phyloP scores from a whole-genome alignment of 2,797 vertebrate species.

The Harpagifer antarcticus region DNA sequence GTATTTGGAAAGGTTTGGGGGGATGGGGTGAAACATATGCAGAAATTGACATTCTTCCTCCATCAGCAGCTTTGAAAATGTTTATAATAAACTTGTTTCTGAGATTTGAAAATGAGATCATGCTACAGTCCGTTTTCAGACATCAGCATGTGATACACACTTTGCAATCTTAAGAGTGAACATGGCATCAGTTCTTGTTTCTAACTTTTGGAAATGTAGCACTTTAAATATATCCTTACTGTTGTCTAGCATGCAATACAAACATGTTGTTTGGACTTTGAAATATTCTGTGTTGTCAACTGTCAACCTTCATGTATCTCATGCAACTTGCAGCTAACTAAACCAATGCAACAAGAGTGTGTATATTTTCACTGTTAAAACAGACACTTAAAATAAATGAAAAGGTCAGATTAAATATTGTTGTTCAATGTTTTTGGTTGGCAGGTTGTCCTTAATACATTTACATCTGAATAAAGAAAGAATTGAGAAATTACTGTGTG shows the following conservation, averaged over 20 bases:
- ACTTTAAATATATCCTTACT: background rate
- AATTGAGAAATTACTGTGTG: conserved; percentile 1
- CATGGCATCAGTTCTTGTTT: background rate
- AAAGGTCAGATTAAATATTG: conserved; percentile 63
- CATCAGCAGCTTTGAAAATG: conserved; percentile 12
- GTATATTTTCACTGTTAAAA: conserved; percentile 57
- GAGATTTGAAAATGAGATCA: conserved; percentile 14
- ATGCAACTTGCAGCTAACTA: conserved; percentile 67
- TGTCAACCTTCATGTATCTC: conserved; percentile 53
- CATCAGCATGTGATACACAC: conserved; percentile 6
- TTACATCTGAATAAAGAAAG: background rate
- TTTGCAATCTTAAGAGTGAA: conserved; percentile 15
- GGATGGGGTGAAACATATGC: background rate
- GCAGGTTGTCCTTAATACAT: conserved; percentile 7
- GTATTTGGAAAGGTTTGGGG: conserved; percentile 20
- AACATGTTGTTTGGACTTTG: conserved; percentile 1
- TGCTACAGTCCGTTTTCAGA: background rate
- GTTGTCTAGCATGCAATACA: conserved; percentile 45
- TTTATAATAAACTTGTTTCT: conserved; percentile 7
- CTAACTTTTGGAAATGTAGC: background rate
- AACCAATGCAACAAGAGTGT: conserved; percentile 64
- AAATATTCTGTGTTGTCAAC: conserved; percentile 36
- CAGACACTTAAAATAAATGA: conserved; percentile 62
- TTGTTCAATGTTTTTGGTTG: conserved; percentile 35
- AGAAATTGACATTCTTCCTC: conserved; percentile 10